Evolutionary conservation across 2,888 invertebrate genomes (phyloP).

Genomic region (Lepidocyrtoides sp.): DNA sequence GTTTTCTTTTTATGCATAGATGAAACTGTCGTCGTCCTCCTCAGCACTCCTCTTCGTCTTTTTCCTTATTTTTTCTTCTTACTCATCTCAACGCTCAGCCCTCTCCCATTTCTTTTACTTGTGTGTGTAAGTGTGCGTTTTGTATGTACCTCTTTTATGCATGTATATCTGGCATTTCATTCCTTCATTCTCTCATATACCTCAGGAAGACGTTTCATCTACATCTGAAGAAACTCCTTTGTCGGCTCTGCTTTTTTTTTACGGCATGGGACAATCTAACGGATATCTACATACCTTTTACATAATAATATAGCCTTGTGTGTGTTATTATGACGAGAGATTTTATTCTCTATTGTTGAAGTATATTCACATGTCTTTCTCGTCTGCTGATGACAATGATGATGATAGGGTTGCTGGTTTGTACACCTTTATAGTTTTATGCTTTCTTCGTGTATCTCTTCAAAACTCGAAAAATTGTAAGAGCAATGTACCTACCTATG

Average conservation of each 20-base stretch:
- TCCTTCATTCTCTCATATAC: slow-evolving; percentile 75
- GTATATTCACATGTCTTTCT: slow-evolving; percentile 37
- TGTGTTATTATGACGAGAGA: not conserved
- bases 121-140: not conserved
- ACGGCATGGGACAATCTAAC: slow-evolving; percentile 69
- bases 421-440: slow-evolving; percentile 50
- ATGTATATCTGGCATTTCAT: slow-evolving; percentile 55
- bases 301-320: slow-evolving; percentile 10
- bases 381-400: slow-evolving; percentile 54
- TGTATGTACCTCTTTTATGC: slow-evolving; percentile 18
- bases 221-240: slow-evolving; percentile 66
- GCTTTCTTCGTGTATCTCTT: slow-evolving; percentile 7
- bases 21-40: slow-evolving; percentile 85
- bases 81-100: slow-evolving; percentile 66
- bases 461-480: not conserved
- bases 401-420: slow-evolving; percentile 59
- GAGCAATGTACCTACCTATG: not conserved
- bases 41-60: slow-evolving; percentile 71
- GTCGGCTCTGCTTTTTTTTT: slow-evolving; percentile 74
- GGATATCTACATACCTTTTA: slow-evolving; percentile 74
- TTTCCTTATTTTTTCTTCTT: slow-evolving; percentile 53
- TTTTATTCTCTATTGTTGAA: too few relatives aligned
- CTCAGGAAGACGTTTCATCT: slow-evolving; percentile 64
- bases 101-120: slow-evolving; percentile 12
- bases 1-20: slow-evolving; percentile 85